Base-by-base conservation (phyloP, 2,888 invertebrate species). In the Liopterus haemorrhoidalis region DNA sequence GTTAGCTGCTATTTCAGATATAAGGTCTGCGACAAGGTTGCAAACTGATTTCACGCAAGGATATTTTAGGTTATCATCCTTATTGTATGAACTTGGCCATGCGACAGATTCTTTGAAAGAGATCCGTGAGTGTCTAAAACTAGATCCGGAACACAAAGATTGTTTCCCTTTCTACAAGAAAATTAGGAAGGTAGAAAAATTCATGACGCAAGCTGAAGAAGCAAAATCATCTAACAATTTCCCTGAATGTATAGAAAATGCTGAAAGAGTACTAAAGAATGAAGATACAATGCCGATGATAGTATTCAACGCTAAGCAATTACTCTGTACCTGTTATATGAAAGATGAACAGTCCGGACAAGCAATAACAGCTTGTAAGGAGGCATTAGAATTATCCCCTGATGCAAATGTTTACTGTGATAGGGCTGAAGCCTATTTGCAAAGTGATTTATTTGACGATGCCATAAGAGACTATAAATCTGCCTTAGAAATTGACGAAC, bases 111-210 rank as follows among this genome's bases (percentile, higher is more conserved):
- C 94, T 1, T 72, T 99, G 24, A 87, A 82, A 69, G 92, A 96
- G 69, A 85, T 99, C 52, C 82, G 99, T 14, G 96, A 99, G 67
- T 99, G 99, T 66, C 75, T 99, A 12, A 94, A 90, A 65, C 72
- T 96, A 28, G 97, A 99, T 68, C 96, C 96, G 0, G 99, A 99
- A 59, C 95, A 99, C 70, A 92, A 93, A 70, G 77, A 85, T 58
- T 99, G 97, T 68, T 94, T 94, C 69, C 82, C 88, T 14, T 85
- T 94, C 61, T 99, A 99, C 72, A 99, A 97, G 67, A 90, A 88
- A 65, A 74, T 97, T 21, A 94, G 94, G 65, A 94, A 95, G 65
- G 76, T 99, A 9, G 90, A 88, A 53, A 93, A 92, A 63, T 71
- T 82, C 46, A 64, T 91, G 43, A 65, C 70, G 16, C 74, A 80